Percentiles rank a stretch among this genome's conserved stretches.
phyloP scores from a whole-genome alignment of 2,888 invertebrate genomes.

The Noctua comes region DNA sequence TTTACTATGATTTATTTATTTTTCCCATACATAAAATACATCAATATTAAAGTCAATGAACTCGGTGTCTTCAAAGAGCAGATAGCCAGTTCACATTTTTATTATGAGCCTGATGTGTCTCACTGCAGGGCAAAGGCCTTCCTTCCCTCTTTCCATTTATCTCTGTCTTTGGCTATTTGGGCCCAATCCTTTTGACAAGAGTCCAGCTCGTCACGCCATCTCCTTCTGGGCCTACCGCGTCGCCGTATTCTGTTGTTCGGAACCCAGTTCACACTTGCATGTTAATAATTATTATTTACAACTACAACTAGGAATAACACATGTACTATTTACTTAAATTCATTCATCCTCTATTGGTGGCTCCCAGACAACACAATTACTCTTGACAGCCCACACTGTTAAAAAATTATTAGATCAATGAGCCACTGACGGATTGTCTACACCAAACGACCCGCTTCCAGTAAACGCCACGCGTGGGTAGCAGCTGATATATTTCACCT shows the following conservation, averaged over 20 bases:
- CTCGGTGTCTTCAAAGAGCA: background rate
- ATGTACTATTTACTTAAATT: background rate
- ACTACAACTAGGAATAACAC: background rate
- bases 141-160: no score
- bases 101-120: no score
- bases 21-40: no score
- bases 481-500: constrained; percentile 57
- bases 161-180: no score
- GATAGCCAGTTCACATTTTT: background rate
- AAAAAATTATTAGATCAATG: constrained; percentile 17
- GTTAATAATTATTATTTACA: background rate
- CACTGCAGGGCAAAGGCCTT: no score
- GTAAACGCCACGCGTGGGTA: constrained; percentile 51
- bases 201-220: no score
- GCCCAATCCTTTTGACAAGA: no score
- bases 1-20: background rate
- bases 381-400: background rate
- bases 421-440: constrained; percentile 31
- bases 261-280: background rate
- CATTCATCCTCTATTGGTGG: background rate
- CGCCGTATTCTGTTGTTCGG: no score
- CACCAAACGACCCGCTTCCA: constrained; percentile 30
- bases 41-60: background rate
- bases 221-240: no score
- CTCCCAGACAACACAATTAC: constrained; percentile 12